Evolutionary conservation across 2,113 vertebrate genomes (phyloP).

Genomic region (Myrmecobius fasciatus): DNA sequence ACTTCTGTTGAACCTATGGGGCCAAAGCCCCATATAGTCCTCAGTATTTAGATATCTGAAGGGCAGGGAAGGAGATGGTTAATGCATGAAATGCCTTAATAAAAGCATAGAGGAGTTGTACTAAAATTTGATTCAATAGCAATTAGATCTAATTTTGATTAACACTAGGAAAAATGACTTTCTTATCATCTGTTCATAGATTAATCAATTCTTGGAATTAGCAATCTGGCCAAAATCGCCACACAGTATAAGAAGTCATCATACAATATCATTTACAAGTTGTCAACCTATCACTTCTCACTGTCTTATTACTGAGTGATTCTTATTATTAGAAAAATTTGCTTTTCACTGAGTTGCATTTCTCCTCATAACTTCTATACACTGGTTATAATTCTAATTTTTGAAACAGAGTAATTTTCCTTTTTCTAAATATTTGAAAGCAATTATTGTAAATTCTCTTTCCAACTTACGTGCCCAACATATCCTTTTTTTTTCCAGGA

Average conservation of each 20-base stretch:
- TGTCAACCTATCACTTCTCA: not conserved
- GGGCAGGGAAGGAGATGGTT: not conserved
- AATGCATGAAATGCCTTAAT: not conserved
- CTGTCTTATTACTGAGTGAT: not conserved
- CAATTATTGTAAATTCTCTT: not conserved
- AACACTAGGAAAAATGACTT: not conserved
- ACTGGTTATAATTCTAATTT: not conserved
- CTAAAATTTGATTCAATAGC: not conserved
- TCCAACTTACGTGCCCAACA: not conserved
- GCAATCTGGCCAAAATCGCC: not conserved
- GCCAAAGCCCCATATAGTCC: not conserved
- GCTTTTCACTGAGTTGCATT: not conserved
- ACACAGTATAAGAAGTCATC: not conserved
- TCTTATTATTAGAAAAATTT: not conserved
- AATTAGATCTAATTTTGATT: not conserved
- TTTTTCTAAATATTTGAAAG: constrained; percentile 27
- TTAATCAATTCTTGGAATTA: not conserved
- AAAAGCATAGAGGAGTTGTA: not conserved
- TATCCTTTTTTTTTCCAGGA: not conserved
- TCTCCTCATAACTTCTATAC: not conserved
- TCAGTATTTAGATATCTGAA: not conserved
- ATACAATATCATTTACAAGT: not conserved
- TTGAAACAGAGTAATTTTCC: not conserved
- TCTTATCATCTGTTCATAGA: not conserved
- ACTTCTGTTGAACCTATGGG: not conserved